Base-by-base conservation (phyloP, 2,113 vertebrate species). In the Ochotona princeps region DNA sequence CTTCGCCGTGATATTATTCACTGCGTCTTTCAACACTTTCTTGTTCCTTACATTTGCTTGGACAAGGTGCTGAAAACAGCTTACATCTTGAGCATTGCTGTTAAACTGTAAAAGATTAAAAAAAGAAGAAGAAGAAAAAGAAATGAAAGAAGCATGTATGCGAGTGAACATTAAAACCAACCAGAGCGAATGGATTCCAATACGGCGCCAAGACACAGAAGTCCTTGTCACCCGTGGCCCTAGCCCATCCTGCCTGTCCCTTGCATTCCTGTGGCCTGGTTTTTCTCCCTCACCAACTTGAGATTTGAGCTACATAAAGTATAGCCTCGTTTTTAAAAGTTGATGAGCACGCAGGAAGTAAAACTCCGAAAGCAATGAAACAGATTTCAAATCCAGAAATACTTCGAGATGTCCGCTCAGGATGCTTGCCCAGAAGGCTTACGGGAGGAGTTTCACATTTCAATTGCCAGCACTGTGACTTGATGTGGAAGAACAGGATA, bases 31-130 rank as follows among this genome's bases (percentile, higher is more conserved):
- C 96, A 99, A 97, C 89, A 99, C 98, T 98, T 99, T 99, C 98
- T 99, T 99, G 97, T 99, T 99, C 96, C 99, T 98, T 73, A 99
- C 99, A 23, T 99, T 99, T 87, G 99, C 99, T 97, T 99, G 99
- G 86, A 99, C 99, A 94, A 99, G 99, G 91, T 99, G 99, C 90
- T 99, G 98, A 92, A 99, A 99, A 96, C 99, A 99, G 54, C 99
- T 99, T 35, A 99, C 99, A 13, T 99, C 99, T 89, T 99, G 99
- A 93, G 99, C 99, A 73, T 99, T 98, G 79, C 99, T 99, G 98
- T 99, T 99, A 96, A 99, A 99, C 99, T 99, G 98, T 1, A 96
- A 95, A 32, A 93, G 88, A 96, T 88, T 96, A 95, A 91, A 86
- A 82, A 14, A 57, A 57, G 15, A 17, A 6, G 38, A 44, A 44